These are phyloP conservation scores for Poliocrania exsul DNA, from an alignment of 2,797 vertebrate genomes.

Conservation along the genomic window DNA sequence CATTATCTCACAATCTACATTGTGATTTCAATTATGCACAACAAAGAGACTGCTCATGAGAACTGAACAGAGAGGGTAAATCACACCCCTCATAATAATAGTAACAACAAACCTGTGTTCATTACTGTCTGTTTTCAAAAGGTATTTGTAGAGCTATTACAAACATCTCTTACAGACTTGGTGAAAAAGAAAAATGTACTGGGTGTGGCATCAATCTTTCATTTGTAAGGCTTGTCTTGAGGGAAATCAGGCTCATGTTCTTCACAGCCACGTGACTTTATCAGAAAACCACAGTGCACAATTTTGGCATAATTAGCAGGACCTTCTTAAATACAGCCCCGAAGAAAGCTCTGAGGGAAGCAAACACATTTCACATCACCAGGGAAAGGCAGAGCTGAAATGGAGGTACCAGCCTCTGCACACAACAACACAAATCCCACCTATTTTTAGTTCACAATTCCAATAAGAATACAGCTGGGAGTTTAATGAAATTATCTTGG, in stretches of 20 bases:
- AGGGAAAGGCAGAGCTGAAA: neutral
- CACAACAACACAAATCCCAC: neutral
- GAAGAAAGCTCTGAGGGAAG: conserved; percentile 21
- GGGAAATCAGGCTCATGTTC: conserved; percentile 45
- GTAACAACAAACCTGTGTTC: conserved; percentile 21
- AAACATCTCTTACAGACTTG: neutral
- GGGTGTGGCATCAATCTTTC: conserved; percentile 18
- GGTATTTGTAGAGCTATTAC: conserved; percentile 15
- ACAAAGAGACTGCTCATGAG: conserved; percentile 43
- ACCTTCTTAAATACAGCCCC: conserved; percentile 38
- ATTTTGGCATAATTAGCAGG: conserved; percentile 37
- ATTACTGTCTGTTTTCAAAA: neutral
- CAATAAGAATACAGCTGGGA: conserved; percentile 62
- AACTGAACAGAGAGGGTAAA: neutral
- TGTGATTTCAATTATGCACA: conserved; percentile 43
- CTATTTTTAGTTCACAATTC: conserved; percentile 66
- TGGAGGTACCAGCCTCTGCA: conserved; percentile 19
- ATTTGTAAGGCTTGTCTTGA: conserved; percentile 13
- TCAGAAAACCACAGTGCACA: conserved; percentile 46
- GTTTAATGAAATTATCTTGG: conserved; percentile 47
- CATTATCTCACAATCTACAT: conserved; percentile 45
- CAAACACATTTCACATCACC: conserved; percentile 31
- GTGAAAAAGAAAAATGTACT: neutral
- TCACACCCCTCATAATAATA: neutral
- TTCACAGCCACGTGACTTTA: conserved; percentile 24